These are phyloP conservation scores for Phalloptychus januarius DNA, from an alignment of 2,797 vertebrate species.

Conservation along the genomic window DNA sequence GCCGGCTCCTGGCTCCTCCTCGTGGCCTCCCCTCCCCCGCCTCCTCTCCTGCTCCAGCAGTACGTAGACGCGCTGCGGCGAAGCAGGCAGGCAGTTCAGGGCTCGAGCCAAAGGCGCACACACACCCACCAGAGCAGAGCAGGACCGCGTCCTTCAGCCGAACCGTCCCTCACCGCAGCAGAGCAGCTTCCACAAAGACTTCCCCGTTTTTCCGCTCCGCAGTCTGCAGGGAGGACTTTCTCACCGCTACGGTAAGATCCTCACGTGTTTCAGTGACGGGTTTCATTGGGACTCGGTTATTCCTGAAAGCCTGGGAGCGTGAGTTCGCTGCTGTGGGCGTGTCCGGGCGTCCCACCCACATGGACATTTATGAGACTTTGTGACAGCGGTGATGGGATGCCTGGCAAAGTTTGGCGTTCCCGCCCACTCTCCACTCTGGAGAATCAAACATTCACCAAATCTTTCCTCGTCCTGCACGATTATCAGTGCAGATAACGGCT, in stretches of 20 bases:
- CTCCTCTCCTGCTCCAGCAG: conserved; percentile 44
- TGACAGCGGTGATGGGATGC: conserved; percentile 31
- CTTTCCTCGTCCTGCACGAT: not conserved
- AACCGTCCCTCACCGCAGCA: conserved; percentile 43
- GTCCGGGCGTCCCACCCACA: conserved; percentile 44
- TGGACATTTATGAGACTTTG: conserved; percentile 29
- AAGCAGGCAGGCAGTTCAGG: conserved; percentile 68
- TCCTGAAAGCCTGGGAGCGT: conserved; percentile 2
- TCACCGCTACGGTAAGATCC: conserved; percentile 59
- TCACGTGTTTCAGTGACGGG: conserved; percentile 4
- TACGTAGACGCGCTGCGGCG: conserved; percentile 70
- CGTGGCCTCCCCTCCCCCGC: conserved; percentile 26
- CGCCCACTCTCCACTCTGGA: conserved; percentile 41
- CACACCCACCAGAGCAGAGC: conserved; percentile 69
- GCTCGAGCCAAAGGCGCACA: conserved; percentile 70
- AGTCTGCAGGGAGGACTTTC: conserved; percentile 40
- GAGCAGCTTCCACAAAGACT: conserved; percentile 48
- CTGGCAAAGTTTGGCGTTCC: conserved; percentile 32
- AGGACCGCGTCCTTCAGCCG: conserved; percentile 57
- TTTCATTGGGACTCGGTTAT: conserved; percentile 3
- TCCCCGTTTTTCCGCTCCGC: conserved; percentile 28
- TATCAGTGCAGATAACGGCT: not conserved
- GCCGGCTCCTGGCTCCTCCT: conserved; percentile 62
- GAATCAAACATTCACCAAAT: conserved; percentile 2
- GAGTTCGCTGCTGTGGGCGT: conserved; percentile 4